Conservation (phyloP, 2,888 invertebrate genomes). For the Caenorhabditis angaria region DNA sequence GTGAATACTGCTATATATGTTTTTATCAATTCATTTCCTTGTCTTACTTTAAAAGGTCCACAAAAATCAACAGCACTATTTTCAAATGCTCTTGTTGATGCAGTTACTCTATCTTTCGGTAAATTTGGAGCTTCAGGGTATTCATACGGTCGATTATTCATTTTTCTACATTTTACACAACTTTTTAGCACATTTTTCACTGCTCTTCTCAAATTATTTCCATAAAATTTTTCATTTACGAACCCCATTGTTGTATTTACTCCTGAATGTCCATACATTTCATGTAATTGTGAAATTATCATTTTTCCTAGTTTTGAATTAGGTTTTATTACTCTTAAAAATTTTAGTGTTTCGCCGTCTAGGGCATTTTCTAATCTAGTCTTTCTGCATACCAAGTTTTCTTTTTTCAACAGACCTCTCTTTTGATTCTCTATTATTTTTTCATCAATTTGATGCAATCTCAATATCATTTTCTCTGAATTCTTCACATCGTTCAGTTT, state of each 20-base stretch:
- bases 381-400: not conserved
- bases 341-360: not conserved
- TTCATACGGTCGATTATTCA: not conserved
- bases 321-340: not conserved
- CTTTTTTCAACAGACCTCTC: not conserved
- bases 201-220: not conserved
- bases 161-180: conserved; percentile 14
- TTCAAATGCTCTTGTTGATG: conserved; percentile 7
- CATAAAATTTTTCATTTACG: conserved; percentile 3
- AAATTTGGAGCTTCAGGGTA: not conserved
- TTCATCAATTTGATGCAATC: not conserved
- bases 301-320: not conserved
- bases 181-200: conserved; percentile 12
- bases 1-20: conserved; percentile 16
- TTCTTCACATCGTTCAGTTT: not conserved
- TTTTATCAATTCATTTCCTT: not conserved
- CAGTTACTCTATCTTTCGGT: conserved; percentile 8
- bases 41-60: conserved; percentile 6
- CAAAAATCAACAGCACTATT: conserved; percentile 11
- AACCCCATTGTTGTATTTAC: conserved; percentile 9
- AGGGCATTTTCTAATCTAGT: not conserved
- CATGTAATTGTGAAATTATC: conserved; percentile 3
- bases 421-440: not conserved
- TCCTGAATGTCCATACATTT: conserved; percentile 11
- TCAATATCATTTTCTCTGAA: not conserved